Percentiles rank a stretch among this genome's conserved stretches.
Evolutionary conservation across 2,888 invertebrate species (phyloP).

Genomic region (Melanchra persicariae): DNA sequence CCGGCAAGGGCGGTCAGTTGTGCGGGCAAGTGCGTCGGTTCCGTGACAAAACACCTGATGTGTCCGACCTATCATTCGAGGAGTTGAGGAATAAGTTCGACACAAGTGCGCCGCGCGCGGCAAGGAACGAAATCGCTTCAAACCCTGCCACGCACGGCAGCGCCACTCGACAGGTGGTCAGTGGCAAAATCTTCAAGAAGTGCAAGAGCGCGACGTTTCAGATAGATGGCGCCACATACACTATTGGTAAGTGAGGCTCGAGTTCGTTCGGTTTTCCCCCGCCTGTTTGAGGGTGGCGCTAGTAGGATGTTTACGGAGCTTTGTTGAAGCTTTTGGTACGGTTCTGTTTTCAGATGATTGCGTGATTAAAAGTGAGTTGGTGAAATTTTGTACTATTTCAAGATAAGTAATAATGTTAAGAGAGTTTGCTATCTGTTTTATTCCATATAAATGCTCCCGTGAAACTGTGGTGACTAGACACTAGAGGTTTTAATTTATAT

Average conservation of each 20-base stretch:
- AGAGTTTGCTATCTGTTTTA: not conserved
- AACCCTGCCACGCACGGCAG: conserved; percentile 88
- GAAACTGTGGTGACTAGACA: no score
- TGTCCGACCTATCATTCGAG: conserved; percentile 84
- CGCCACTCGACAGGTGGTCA: conserved; percentile 88
- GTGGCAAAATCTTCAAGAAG: conserved; percentile 93
- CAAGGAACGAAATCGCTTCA: conserved; percentile 83
- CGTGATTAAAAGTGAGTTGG: not conserved
- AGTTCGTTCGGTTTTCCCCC: conserved; percentile 66
- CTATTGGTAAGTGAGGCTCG: conserved; percentile 92
- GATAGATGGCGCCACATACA: conserved; percentile 96
- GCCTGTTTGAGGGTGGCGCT: conserved; percentile 53
- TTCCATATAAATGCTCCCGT: not conserved
- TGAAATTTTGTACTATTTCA: not conserved
- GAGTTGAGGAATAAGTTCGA: conserved; percentile 87
- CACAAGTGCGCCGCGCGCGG: conserved; percentile 81
- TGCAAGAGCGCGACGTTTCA: conserved; percentile 97
- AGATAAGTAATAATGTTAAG: not conserved
- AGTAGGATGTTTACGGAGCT: conserved; percentile 13
- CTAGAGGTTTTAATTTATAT: no score
- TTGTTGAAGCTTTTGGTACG: conserved; percentile 9
- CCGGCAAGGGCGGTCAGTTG: conserved; percentile 74
- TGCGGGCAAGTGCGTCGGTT: conserved; percentile 84
- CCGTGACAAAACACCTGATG: conserved; percentile 79
- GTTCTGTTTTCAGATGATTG: conserved; percentile 3